phyloP scores from a whole-genome alignment of 2,888 invertebrate genomes.

The Microchrysa polita region DNA sequence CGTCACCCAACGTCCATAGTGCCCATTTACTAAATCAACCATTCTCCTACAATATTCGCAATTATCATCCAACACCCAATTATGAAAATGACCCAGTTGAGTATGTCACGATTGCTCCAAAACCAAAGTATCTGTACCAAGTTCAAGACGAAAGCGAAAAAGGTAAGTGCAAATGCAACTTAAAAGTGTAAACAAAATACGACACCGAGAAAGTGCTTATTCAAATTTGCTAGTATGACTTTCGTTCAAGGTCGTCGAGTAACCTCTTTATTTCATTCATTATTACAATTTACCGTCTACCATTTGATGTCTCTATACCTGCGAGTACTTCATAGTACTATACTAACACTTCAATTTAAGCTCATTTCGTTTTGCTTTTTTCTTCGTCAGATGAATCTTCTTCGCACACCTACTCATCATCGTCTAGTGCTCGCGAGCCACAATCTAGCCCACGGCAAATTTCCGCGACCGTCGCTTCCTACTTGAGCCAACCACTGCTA shows the following conservation, averaged over 20 bases:
- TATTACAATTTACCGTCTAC: background rate
- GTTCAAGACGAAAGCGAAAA: background rate
- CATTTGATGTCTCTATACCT: background rate
- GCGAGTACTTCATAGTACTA: background rate
- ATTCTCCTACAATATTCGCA: background rate
- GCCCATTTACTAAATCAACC: background rate
- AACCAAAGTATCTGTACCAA: conserved; percentile 18
- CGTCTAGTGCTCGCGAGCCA: conserved; percentile 47
- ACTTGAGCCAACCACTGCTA: conserved; percentile 4
- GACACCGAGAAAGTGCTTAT: background rate
- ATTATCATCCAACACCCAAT: background rate
- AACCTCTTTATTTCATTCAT: conserved; percentile 28
- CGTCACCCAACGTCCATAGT: background rate
- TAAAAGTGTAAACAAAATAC: too few species aligned
- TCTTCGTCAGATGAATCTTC: conserved; percentile 44
- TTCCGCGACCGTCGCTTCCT: conserved; percentile 17
- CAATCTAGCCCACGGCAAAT: conserved; percentile 7
- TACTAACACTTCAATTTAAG: background rate
- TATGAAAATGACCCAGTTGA: conserved; percentile 32
- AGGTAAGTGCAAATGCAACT: conserved; percentile 8
- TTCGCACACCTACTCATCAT: conserved; percentile 47
- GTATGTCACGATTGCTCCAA: conserved; percentile 37
- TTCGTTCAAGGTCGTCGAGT: conserved; percentile 32
- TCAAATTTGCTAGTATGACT: background rate
- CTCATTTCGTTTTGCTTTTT: background rate